Evolutionary conservation across 1,140 invertebrate genomes (phyloP), one percentile per base, ranked within the genome.

Genomic region (Drosophila kepulauana): DNA sequence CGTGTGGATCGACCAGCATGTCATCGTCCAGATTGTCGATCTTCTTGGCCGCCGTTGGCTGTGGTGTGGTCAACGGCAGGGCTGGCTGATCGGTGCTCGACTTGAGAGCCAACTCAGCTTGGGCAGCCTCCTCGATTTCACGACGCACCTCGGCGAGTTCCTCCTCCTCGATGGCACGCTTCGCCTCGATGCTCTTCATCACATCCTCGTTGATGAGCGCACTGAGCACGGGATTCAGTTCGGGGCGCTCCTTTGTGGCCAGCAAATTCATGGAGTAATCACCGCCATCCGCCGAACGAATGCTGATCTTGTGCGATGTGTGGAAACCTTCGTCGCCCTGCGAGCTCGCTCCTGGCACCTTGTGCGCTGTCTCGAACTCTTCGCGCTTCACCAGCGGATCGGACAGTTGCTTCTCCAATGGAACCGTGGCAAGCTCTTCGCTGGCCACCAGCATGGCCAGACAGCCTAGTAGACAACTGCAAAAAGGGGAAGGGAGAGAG

Each of bases 101-200:
- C 10, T 78, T 57, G 0, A 78, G 68, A n/a, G 46, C 57, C 62
- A 82, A 3, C 25, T 88, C 84, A 4, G 59, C 73, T 2, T 66
- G 65, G 0, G 81, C 78, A 2, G 85, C 91, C 54, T 72, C 46
- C 16, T 88, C 88, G 8, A 85, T 65, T 25, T 92, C 88, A 3
- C 82, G 80, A 5, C 76, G 79, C 48, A 92, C 87, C 11, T 81
- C 81, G 33, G 88, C 91, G 59, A 92, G 70, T 49, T 92, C 90
- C 49, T 92, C 84, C 62, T 90, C 67, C 56, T 92, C 92, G 61
- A 92, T 92, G 68, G 90, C 85, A 15, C 92, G 79, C 58, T 93
- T 93, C 1, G 92, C 80, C 65, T 93, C 92, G 28, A 93, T 93
- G 73, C 90, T 92, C 75, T 92, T 92, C 87, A 92, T 92, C n/a